Conservation (phyloP, 2,888 invertebrate genomes). For the Blomia tropicalis region DNA sequence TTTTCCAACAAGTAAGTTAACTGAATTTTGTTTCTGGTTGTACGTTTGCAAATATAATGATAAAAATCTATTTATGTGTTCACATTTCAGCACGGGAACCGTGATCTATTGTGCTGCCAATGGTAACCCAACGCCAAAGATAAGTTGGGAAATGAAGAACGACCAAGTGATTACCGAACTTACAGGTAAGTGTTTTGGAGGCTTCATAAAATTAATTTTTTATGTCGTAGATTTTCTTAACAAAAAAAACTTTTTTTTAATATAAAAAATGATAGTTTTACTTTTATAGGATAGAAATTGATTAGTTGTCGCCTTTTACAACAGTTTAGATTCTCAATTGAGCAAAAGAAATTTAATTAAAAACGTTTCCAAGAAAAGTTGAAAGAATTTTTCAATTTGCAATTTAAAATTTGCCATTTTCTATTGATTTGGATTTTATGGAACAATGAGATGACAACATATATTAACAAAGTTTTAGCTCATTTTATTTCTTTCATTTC, state of each 20-base stretch:
- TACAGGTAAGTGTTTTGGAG: constrained; percentile 22
- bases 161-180: constrained; percentile 26
- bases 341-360: too few relatives aligned
- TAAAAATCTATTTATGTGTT: neutral
- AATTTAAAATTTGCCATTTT: too few relatives aligned
- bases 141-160: constrained; percentile 27
- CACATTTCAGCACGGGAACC: constrained; percentile 25
- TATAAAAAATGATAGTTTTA: too few relatives aligned
- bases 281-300: neutral
- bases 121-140: constrained; percentile 27
- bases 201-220: neutral
- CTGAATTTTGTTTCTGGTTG: neutral
- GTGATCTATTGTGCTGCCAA: constrained; percentile 28
- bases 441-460: too few relatives aligned
- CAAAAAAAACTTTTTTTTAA: neutral
- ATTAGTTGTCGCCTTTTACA: too few relatives aligned
- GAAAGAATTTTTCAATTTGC: too few relatives aligned
- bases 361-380: too few relatives aligned
- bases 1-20: constrained; percentile 24
- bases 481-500: too few relatives aligned
- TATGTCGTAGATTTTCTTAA: neutral
- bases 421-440: too few relatives aligned
- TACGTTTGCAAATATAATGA: too few relatives aligned
- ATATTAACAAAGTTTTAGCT: too few relatives aligned
- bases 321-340: too few relatives aligned